Evolutionary conservation across 2,888 invertebrate species (phyloP), one percentile per base, ranked within the genome.

Genomic region (Graphium colonna): DNA sequence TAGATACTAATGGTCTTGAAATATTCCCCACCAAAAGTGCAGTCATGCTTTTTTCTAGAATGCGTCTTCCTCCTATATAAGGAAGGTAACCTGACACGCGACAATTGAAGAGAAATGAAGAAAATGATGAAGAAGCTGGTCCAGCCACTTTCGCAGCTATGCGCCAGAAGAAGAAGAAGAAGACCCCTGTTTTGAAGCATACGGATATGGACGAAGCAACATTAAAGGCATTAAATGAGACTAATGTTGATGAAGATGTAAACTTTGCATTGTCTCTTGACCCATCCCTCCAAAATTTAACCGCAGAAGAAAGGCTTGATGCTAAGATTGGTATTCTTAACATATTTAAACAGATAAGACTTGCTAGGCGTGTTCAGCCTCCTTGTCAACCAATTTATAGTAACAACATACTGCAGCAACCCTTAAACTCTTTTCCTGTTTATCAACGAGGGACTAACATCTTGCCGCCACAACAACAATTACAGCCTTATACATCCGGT

Each of bases 21-120:
- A n/a, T n/a, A n/a, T n/a, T n/a, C n/a, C n/a, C n/a, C n/a, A n/a
- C n/a, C n/a, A n/a, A n/a, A n/a, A n/a, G 48, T 63, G 36, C 46
- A 64, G 47, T 61, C 61, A 50, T 51, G 57, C 43, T 60, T 61
- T 57, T 57, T 63, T 51, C 56, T 60, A 54, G 56, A 60, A 53
- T 61, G 56, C 52, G 58, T 60, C 10, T 9, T 50, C 58, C 59
- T 57, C 42, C 15, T 52, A 52, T 47, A 16, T 46, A 28, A 52
- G 39, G 52, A 52, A 58, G 50, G 58, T 46, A 17, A 48, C 57
- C 56, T 47, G 31, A 50, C 40, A 51, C 49, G 36, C 33, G 59
- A 59, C 48, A 38, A 46, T 55, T 51, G 46, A 55, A 44, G 48
- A 18, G 51, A 52, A 59, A 26, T 12, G 45, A 52, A 41, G 55